A percentile compares a stretch with the other conserved stretches of the same genome.
phyloP scores from a whole-genome alignment of 1,140 invertebrate genomes.

The Archivesica marissinica region DNA sequence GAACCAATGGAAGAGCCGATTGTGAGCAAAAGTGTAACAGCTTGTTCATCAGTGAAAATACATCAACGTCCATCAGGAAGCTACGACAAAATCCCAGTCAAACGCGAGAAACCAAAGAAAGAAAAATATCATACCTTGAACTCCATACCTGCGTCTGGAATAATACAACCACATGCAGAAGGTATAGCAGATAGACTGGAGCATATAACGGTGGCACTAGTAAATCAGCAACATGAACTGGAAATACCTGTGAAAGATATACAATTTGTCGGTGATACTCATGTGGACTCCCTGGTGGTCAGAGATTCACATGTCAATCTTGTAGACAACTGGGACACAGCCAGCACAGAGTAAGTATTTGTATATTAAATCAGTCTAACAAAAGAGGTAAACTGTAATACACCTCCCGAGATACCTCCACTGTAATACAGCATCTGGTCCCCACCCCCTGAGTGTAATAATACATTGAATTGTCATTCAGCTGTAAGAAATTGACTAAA shows the following conservation, averaged over 20 bases:
- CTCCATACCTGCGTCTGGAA: background rate
- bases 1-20: slow-evolving; percentile 46
- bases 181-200: slow-evolving; percentile 43
- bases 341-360: slow-evolving; percentile 49
- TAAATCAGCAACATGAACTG: slow-evolving; percentile 34
- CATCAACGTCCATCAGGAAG: slow-evolving; percentile 13
- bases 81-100: slow-evolving; percentile 31
- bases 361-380: too few species aligned
- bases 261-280: background rate
- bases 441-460: too few species aligned
- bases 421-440: too few species aligned
- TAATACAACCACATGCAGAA: slow-evolving; percentile 8
- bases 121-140: background rate
- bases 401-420: too few species aligned
- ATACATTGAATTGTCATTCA: too few species aligned
- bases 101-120: slow-evolving; percentile 42
- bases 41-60: background rate
- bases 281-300: background rate
- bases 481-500: too few species aligned
- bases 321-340: slow-evolving; percentile 23
- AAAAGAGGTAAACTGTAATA: background rate
- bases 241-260: slow-evolving; percentile 42
- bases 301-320: background rate
- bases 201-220: slow-evolving; percentile 44
- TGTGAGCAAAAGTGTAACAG: slow-evolving; percentile 40